phyloP scores from a whole-genome alignment of 2,888 invertebrate genomes.

The Trissolcus brochymenae region DNA sequence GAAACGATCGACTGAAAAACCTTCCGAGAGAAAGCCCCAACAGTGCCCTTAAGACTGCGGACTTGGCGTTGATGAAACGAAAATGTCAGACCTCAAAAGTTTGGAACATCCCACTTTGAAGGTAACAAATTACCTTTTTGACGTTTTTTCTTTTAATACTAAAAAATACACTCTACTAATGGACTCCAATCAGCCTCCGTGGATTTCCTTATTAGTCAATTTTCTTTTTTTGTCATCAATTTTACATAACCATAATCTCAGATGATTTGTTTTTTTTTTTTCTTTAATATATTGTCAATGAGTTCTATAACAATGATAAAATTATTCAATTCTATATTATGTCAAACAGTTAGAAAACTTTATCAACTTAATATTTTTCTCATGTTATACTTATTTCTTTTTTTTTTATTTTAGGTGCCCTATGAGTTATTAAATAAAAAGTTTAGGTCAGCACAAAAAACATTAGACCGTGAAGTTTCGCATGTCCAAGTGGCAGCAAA shows the following conservation, averaged over 20 bases:
- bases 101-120: constrained; percentile 97
- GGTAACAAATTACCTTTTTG: constrained; percentile 77
- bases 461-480: constrained; percentile 93
- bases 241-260: neutral
- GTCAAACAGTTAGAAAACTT: no score
- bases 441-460: constrained; percentile 96
- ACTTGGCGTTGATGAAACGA: constrained; percentile 49
- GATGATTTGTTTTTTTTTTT: neutral
- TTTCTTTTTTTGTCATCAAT: neutral
- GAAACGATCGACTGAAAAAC: constrained; percentile 5
- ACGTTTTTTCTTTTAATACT: neutral
- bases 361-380: no score
- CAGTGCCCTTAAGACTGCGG: neutral
- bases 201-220: no score
- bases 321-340: no score
- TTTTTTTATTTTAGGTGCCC: constrained; percentile 84
- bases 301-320: no score
- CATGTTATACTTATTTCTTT: no score
- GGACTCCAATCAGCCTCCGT: no score
- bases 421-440: constrained; percentile 98
- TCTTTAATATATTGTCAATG: no score
- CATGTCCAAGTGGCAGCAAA: constrained; percentile 88
- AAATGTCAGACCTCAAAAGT: constrained; percentile 94
- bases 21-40: neutral
- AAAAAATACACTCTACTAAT: no score